Conservation (phyloP, 2,113 vertebrate species). For the Chlorocebus sabaeus region DNA sequence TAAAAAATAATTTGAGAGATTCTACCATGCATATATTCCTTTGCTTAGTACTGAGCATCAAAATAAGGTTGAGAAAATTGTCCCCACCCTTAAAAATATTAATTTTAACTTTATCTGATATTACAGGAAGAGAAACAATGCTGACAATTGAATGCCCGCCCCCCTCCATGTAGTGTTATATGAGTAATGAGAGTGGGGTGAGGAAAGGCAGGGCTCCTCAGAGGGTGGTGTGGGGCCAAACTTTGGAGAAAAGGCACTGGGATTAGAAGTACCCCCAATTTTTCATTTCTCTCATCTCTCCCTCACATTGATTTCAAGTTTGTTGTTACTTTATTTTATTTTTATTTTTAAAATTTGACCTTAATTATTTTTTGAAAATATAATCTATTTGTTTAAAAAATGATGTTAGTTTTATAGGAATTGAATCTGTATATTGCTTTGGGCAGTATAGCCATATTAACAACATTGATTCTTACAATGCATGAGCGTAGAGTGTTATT, state of each 20-base stretch:
- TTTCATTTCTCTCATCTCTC: neutral
- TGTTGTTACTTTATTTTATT: neutral
- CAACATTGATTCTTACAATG: too few relatives aligned
- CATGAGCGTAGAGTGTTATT: too few relatives aligned
- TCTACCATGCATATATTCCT: rapidly evolving
- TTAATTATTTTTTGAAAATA: too few relatives aligned
- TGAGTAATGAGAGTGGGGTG: too few relatives aligned
- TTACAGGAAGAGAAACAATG: neutral
- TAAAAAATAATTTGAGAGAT: neutral
- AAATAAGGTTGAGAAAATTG: neutral
- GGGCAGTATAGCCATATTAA: too few relatives aligned
- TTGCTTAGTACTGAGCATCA: neutral
- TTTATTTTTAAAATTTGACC: neutral
- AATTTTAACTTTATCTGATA: neutral
- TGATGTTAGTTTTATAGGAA: too few relatives aligned
- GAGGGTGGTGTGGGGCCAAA: neutral
- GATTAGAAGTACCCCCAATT: rapidly evolving
- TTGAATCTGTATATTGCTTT: too few relatives aligned
- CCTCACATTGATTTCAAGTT: neutral
- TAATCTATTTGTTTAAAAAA: too few relatives aligned
- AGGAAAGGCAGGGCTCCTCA: rapidly evolving
- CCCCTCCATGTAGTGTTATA: too few relatives aligned
- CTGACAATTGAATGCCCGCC: neutral
- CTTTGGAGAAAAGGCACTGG: neutral
- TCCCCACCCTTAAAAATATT: neutral